Percentiles rank a stretch among this genome's conserved stretches.
Evolutionary conservation across 2,113 vertebrate species (phyloP).

Genomic region (Rafetus swinhoei): DNA sequence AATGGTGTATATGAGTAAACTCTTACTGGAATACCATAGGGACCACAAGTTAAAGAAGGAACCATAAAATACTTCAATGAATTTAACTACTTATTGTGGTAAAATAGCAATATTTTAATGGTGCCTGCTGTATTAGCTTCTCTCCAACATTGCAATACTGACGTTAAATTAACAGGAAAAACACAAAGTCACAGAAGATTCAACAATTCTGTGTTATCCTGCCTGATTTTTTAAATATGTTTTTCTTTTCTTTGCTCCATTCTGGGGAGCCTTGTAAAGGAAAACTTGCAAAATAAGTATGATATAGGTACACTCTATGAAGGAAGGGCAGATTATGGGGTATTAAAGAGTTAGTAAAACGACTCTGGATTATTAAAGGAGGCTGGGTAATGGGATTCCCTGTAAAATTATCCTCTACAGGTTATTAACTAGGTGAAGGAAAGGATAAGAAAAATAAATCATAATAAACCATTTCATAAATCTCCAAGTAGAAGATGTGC

Average conservation of each 20-base stretch:
- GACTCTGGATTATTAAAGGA: background rate
- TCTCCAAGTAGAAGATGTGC: background rate
- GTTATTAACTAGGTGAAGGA: background rate
- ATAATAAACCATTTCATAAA: background rate
- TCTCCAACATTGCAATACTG: background rate
- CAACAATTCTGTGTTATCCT: background rate
- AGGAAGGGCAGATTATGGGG: background rate
- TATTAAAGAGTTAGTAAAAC: background rate
- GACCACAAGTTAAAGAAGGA: background rate
- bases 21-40: background rate
- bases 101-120: background rate
- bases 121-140: background rate
- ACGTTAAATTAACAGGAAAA: background rate
- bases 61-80: background rate
- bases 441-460: background rate
- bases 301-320: background rate
- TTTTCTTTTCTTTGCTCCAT: background rate
- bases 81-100: background rate
- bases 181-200: background rate
- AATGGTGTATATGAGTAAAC: background rate
- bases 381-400: background rate
- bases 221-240: background rate
- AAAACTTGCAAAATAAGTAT: background rate
- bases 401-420: background rate
- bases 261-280: background rate